Evolutionary conservation across 2,113 vertebrate species (phyloP).

Genomic region (Thinocorus orbignyianus): DNA sequence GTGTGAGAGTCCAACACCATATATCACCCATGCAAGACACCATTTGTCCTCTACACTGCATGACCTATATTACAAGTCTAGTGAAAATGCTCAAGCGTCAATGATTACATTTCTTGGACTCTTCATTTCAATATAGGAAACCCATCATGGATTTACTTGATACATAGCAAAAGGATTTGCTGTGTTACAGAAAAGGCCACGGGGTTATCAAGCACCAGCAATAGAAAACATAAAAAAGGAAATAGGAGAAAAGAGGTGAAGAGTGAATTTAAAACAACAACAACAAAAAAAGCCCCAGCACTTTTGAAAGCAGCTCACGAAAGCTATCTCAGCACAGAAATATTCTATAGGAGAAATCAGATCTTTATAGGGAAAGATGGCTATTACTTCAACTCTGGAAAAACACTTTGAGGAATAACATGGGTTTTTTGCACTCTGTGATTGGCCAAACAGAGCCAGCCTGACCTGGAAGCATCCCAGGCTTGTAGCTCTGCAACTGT

Average conservation of each 20-base stretch:
- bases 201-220: background rate
- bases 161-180: background rate
- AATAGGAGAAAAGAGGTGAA: background rate
- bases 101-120: background rate
- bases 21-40: background rate
- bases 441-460: background rate
- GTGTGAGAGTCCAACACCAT: background rate
- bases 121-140: background rate
- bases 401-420: constrained; percentile 42
- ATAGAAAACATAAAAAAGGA: background rate
- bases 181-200: background rate
- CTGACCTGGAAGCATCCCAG: constrained; percentile 25
- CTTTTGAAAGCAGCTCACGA: constrained; percentile 3
- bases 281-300: background rate
- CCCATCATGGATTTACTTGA: background rate
- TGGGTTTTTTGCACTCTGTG: background rate
- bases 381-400: constrained; percentile 45
- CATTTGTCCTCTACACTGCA: background rate
- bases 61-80: background rate
- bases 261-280: background rate
- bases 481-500: constrained; percentile 26
- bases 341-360: constrained; percentile 57
- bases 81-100: background rate
- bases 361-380: constrained; percentile 49
- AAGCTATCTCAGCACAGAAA: constrained; percentile 55